These are phyloP conservation scores for Parnassius orleans DNA, from an alignment of 2,888 invertebrate genomes.

Conservation along the genomic window DNA sequence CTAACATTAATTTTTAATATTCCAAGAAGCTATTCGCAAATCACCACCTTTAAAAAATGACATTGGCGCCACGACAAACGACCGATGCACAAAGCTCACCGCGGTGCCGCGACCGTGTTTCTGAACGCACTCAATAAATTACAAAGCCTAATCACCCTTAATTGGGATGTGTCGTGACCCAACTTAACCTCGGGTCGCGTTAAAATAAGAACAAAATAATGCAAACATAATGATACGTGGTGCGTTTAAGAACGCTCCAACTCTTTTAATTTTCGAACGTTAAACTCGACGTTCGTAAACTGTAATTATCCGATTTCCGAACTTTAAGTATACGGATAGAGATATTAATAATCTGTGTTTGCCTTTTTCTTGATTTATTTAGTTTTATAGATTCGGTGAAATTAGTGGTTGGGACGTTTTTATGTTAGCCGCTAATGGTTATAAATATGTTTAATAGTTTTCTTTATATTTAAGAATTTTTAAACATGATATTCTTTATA, in stretches of 20 bases:
- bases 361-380: conserved; percentile 75
- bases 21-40: conserved; percentile 58
- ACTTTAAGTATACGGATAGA: conserved; percentile 77
- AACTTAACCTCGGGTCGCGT: conserved; percentile 72
- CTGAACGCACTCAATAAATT: conserved; percentile 76
- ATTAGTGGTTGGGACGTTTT: conserved; percentile 71
- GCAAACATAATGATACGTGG: conserved; percentile 77
- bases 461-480: neutral
- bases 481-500: conserved; percentile 2
- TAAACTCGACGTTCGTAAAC: conserved; percentile 58
- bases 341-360: conserved; percentile 76
- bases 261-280: conserved; percentile 75
- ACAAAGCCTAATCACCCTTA: conserved; percentile 75
- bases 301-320: conserved; percentile 74
- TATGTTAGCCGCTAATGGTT: conserved; percentile 64
- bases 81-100: conserved; percentile 52
- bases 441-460: conserved; percentile 62
- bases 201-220: conserved; percentile 71
- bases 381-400: conserved; percentile 68
- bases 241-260: conserved; percentile 50
- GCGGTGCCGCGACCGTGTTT: conserved; percentile 53
- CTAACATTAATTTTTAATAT: conserved; percentile 35
- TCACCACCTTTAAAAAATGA: conserved; percentile 60
- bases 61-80: conserved; percentile 61
- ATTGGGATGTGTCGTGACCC: conserved; percentile 79